These are phyloP conservation scores for Trichacis sp. DNA, from an alignment of 2,888 invertebrate genomes.

Conservation along the genomic window DNA sequence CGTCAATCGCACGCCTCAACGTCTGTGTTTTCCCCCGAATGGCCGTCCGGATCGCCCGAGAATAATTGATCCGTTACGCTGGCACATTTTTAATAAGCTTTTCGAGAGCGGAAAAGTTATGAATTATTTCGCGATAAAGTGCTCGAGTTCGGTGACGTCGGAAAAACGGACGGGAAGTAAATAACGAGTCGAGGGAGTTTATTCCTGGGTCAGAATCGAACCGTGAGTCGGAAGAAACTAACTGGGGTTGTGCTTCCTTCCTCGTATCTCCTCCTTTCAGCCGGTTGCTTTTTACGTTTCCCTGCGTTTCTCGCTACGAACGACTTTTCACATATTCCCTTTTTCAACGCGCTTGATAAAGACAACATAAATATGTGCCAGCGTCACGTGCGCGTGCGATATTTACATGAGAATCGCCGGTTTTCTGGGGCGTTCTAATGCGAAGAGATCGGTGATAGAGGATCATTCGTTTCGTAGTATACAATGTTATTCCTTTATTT, in stretches of 20 bases:
- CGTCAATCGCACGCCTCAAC: too few species aligned
- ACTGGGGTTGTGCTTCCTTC: conserved; percentile 34
- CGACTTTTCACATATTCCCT: neutral
- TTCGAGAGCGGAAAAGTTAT: too few species aligned
- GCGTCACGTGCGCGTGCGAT: neutral
- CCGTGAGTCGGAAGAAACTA: conserved; percentile 36
- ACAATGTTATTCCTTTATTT: too few species aligned
- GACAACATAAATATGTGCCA: neutral
- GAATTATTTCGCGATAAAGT: too few species aligned
- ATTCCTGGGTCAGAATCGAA: conserved; percentile 26
- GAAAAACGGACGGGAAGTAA: too few species aligned
- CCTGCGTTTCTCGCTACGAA: neutral
- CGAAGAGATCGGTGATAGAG: neutral
- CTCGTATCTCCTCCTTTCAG: conserved; percentile 8
- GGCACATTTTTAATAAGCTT: too few species aligned
- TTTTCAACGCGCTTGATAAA: neutral
- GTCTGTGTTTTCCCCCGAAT: too few species aligned
- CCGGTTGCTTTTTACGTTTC: neutral
- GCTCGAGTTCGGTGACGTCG: too few species aligned
- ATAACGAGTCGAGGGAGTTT: too few species aligned
- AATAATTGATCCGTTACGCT: too few species aligned
- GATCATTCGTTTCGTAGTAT: too few species aligned
- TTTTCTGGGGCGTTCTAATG: neutral
- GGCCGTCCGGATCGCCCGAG: too few species aligned
- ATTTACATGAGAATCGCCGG: neutral